Evolutionary conservation across 2,797 vertebrate genomes (phyloP).

Genomic region (Molossus alvarezi): DNA sequence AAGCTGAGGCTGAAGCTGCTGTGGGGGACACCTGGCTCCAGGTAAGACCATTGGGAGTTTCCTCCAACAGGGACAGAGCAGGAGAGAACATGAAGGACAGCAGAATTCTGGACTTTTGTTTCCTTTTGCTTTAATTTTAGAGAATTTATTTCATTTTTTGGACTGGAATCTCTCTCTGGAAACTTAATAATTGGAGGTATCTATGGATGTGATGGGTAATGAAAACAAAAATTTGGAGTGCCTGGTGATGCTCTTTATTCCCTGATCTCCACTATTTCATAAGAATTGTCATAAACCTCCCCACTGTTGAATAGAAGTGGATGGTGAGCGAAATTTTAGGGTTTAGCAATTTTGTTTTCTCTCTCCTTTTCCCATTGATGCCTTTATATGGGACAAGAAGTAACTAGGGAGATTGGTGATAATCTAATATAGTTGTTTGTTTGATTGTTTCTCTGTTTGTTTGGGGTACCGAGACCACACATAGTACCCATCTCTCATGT

Average conservation of each 20-base stretch:
- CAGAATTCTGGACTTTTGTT: background rate
- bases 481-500: background rate
- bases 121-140: background rate
- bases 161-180: background rate
- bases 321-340: background rate
- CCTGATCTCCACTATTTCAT: background rate
- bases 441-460: background rate
- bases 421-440: background rate
- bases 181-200: background rate
- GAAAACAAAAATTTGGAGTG: background rate
- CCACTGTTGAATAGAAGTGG: no score
- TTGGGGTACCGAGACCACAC: background rate
- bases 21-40: accelerated
- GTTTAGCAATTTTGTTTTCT: background rate
- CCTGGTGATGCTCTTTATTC: background rate
- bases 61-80: no score
- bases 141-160: slow-evolving; percentile 9
- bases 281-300: background rate
- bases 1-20: background rate
- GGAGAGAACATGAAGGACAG: background rate
- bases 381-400: background rate
- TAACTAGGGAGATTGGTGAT: background rate
- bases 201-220: background rate
- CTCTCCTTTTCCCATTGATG: background rate
- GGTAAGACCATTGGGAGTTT: background rate